phyloP scores from a whole-genome alignment of 2,797 vertebrate species.

The Oreortyx pictus region DNA sequence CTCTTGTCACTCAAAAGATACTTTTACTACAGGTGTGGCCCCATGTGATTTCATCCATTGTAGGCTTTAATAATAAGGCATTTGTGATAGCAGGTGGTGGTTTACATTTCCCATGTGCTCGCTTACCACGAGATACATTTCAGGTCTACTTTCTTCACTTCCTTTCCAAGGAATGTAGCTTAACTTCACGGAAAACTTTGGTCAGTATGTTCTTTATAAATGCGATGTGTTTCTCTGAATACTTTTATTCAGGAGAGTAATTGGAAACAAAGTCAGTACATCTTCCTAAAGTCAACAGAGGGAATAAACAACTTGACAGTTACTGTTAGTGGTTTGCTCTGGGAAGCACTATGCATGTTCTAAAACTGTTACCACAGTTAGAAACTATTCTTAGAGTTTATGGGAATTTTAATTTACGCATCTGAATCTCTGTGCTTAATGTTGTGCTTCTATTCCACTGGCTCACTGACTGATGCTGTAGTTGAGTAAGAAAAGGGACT shows the following conservation, averaged over 20 bases:
- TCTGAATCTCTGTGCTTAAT: neutral
- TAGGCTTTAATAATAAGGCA: neutral
- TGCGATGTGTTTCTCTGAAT: neutral
- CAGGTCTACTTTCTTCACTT: neutral
- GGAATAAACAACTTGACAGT: neutral
- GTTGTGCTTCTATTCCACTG: slow-evolving; percentile 67
- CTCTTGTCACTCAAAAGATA: neutral
- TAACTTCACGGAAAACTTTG: neutral
- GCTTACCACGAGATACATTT: neutral
- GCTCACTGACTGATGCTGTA: slow-evolving; percentile 81
- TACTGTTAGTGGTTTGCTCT: neutral
- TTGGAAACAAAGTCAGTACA: slow-evolving; percentile 23
- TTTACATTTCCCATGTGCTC: neutral
- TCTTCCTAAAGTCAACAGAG: slow-evolving; percentile 6
- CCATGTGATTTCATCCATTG: neutral
- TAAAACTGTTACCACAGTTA: slow-evolving; percentile 3
- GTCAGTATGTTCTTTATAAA: neutral
- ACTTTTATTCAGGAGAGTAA: neutral
- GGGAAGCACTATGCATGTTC: neutral
- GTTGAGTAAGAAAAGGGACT: slow-evolving; percentile 88
- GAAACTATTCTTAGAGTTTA: neutral
- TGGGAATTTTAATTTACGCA: neutral
- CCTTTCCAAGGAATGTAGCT: neutral
- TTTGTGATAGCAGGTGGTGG: neutral
- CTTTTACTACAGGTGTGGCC: neutral